Evolutionary conservation across 2,113 vertebrate genomes (phyloP), one percentile per base, ranked within the genome.

Genomic region (Coreoperca whiteheadi): DNA sequence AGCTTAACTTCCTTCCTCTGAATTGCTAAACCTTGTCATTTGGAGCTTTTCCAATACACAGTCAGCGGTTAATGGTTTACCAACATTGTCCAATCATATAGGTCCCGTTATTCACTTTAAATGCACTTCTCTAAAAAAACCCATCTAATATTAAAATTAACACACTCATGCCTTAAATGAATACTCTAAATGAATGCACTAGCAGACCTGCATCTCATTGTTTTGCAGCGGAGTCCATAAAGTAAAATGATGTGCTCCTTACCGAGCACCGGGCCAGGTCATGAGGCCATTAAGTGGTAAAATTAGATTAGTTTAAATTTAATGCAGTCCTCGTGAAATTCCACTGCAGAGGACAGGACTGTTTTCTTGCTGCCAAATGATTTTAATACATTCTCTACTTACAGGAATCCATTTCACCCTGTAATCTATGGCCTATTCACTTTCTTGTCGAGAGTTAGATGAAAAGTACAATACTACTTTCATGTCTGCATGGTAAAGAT

Each of bases 301-400:
- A 91, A 93, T 93, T 85, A 61, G 77, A 90, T 94, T 90, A 84
- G 34, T 48, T 82, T 64, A 65, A 86, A 83, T 57, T 51, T 82
- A 90, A 81, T 89, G 83, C 53, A 70, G 50, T 68, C 51, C 65
- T 85, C 46, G 75, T 85, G 85, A 86, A 91, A 84, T 86, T 88
- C 81, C 46, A 57, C 79, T 23, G 30, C 39, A 37, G 53, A 77
- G 71, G 66, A 79, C 74, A 25, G 21, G 10, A 28, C 76, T 41
- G 41, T 71, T 87, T 84, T 70, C 32, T 68, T 39, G 43, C 53
- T 43, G 43, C 34, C n/a, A 32, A 53, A 51, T 83, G 54, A 87
- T 85, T 70, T 21, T 65, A 84, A 75, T 77, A 61, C 75, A 64
- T 56, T 61, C 39, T 82, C 70, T 83, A 18, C 48, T 86, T 77